phyloP scores from a whole-genome alignment of 2,113 vertebrate species.

The Brachypodius melanocephalos region DNA sequence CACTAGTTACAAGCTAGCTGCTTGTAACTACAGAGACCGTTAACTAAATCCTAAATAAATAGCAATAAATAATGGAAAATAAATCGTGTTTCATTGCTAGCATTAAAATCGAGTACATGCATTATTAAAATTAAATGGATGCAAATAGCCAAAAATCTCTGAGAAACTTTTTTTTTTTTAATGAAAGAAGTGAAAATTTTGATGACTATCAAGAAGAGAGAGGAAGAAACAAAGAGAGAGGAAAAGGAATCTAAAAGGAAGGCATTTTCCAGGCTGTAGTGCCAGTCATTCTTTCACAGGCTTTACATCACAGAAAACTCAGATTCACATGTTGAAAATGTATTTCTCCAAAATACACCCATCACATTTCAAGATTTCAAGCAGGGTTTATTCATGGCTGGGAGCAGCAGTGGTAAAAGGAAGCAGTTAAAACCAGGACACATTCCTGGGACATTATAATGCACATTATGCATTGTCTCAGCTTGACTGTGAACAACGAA shows the following conservation, averaged over 20 bases:
- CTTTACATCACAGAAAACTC: conserved; percentile 4
- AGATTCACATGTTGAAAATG: conserved; percentile 10
- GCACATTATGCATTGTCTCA: conserved; percentile 45
- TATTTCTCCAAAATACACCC: neutral
- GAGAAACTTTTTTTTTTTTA: neutral
- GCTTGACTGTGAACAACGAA: conserved; percentile 29
- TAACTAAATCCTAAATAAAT: conserved; percentile 46
- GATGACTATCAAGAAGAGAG: neutral
- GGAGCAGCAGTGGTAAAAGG: neutral
- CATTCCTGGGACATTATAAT: conserved; percentile 53
- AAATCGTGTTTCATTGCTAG: neutral
- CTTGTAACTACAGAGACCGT: neutral
- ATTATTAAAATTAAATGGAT: conserved; percentile 7
- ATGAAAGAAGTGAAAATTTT: neutral
- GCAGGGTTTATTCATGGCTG: conserved; percentile 11
- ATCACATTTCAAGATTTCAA: conserved; percentile 27
- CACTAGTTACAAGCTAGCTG: conserved; percentile 32
- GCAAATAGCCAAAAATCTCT: neutral
- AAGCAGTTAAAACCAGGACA: conserved; percentile 32
- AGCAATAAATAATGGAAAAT: neutral
- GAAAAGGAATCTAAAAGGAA: neutral
- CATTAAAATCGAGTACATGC: neutral
- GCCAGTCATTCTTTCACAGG: neutral
- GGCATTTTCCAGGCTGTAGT: neutral
- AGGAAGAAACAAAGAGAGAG: neutral